A percentile compares a stretch with the other conserved stretches of the same genome.
Evolutionary conservation across 1,140 invertebrate genomes (phyloP).

Genomic region (Diploscapter pachys): DNA sequence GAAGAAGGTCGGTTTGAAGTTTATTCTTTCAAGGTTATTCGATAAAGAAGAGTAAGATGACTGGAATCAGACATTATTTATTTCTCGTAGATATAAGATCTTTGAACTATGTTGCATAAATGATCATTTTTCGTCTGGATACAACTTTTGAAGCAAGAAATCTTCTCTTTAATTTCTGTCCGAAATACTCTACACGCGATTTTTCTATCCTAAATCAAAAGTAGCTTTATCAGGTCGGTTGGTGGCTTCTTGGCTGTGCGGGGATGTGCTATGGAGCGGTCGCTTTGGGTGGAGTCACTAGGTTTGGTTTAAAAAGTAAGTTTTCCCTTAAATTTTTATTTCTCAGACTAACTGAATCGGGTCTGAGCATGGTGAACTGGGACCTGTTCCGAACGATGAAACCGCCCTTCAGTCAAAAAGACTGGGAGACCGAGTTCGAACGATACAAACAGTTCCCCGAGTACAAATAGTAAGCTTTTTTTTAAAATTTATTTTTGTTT

Average conservation of each 20-base stretch:
- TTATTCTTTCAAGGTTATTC: too few species aligned
- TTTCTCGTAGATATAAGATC: too few species aligned
- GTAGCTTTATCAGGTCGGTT: slow-evolving; percentile 5
- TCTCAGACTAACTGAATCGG: slow-evolving; percentile 89
- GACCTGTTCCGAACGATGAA: slow-evolving; percentile 79
- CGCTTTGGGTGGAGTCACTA: slow-evolving; percentile 64
- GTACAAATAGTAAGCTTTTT: slow-evolving; percentile 79
- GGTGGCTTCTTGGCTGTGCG: slow-evolving; percentile 64
- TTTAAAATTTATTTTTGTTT: too few species aligned
- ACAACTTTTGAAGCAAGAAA: too few species aligned
- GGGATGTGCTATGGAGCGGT: slow-evolving; percentile 65
- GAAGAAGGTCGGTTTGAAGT: too few species aligned
- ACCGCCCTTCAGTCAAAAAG: slow-evolving; percentile 73
- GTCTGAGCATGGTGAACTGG: slow-evolving; percentile 98
- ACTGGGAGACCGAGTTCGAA: slow-evolving; percentile 88
- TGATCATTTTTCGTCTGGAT: too few species aligned
- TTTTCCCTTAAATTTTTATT: slow-evolving; percentile 6
- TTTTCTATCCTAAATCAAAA: too few species aligned
- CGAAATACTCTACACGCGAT: too few species aligned
- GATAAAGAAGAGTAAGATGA: too few species aligned
- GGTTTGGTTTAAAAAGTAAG: slow-evolving; percentile 41
- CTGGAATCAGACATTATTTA: too few species aligned
- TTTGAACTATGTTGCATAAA: too few species aligned
- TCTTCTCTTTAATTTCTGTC: too few species aligned
- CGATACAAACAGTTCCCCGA: slow-evolving; percentile 93